A percentile compares a stretch with the other conserved stretches of the same genome.
These are phyloP conservation scores for Psittacula derbiana DNA, from an alignment of 2,797 vertebrate genomes.

Conservation along the genomic window DNA sequence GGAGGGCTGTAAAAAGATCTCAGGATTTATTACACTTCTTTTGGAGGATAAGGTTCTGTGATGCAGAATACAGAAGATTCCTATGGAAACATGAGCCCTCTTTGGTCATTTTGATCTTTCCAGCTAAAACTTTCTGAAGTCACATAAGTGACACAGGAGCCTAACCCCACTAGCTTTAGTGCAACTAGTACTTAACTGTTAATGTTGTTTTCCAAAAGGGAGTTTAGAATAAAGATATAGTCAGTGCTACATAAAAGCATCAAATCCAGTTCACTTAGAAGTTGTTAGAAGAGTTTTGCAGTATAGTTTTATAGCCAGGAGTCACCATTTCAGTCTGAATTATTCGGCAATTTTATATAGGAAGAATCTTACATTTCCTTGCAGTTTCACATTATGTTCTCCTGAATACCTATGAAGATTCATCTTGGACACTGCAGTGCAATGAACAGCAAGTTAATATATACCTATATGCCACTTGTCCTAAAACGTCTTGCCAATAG, in stretches of 20 bases:
- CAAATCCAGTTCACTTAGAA: neutral
- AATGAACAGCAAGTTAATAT: constrained; percentile 68
- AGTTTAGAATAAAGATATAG: neutral
- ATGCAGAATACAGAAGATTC: constrained; percentile 35
- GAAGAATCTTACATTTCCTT: neutral
- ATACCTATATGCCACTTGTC: constrained; percentile 52
- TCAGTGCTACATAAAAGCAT: neutral
- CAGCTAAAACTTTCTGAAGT: constrained; percentile 39
- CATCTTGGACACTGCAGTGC: constrained; percentile 23
- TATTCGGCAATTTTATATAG: neutral
- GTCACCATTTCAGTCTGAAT: neutral
- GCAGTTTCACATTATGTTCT: constrained; percentile 47
- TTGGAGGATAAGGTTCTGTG: constrained; percentile 8
- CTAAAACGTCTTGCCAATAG: constrained; percentile 56
- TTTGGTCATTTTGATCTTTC: constrained; percentile 47
- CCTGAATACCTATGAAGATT: constrained; percentile 54
- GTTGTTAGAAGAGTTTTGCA: neutral
- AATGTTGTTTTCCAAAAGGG: neutral
- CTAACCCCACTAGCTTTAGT: neutral
- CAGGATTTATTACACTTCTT: constrained; percentile 9
- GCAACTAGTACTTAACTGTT: neutral
- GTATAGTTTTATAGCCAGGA: neutral
- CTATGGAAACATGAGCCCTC: constrained; percentile 35
- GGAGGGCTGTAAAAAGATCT: constrained; percentile 33
- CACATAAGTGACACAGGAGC: neutral